Evolutionary conservation across 2,113 vertebrate species (phyloP).

Genomic region (Cranoglanis bouderius): DNA sequence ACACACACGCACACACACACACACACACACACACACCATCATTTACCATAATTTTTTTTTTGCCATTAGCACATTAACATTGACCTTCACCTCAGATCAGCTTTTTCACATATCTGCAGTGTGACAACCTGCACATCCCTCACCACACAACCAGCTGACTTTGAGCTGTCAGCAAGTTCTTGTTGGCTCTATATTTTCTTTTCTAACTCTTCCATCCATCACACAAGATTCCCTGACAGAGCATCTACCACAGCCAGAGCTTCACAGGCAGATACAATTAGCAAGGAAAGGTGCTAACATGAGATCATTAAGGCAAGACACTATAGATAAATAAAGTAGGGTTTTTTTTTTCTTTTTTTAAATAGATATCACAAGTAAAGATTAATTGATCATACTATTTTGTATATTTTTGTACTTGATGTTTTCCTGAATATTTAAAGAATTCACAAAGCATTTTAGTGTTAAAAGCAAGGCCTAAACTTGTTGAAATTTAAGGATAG

Average conservation of each 20-base stretch:
- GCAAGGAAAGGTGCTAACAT: not conserved
- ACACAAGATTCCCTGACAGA: not conserved
- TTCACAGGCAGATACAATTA: not conserved
- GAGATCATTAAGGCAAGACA: not conserved
- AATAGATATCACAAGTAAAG: not conserved
- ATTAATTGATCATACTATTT: not conserved
- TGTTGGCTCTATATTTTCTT: slow-evolving; percentile 12
- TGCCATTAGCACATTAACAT: slow-evolving; percentile 12
- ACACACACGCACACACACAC: not conserved
- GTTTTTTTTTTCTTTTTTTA: not conserved
- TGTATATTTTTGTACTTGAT: not conserved
- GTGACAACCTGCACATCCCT: slow-evolving; percentile 7
- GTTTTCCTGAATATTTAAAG: not conserved
- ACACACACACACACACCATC: not conserved
- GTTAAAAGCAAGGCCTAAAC: not conserved
- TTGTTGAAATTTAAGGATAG: not conserved
- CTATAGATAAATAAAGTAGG: no score
- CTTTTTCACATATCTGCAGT: not conserved
- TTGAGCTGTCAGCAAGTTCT: slow-evolving; percentile 12
- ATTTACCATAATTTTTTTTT: not conserved
- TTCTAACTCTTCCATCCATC: slow-evolving; percentile 5
- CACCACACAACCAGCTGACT: slow-evolving; percentile 20
- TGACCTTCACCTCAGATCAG: slow-evolving; percentile 13
- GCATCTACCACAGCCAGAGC: not conserved
- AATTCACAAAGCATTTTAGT: not conserved